These are phyloP conservation scores for Parnassius apollo DNA, from an alignment of 2,888 invertebrate species.

Conservation along the genomic window DNA sequence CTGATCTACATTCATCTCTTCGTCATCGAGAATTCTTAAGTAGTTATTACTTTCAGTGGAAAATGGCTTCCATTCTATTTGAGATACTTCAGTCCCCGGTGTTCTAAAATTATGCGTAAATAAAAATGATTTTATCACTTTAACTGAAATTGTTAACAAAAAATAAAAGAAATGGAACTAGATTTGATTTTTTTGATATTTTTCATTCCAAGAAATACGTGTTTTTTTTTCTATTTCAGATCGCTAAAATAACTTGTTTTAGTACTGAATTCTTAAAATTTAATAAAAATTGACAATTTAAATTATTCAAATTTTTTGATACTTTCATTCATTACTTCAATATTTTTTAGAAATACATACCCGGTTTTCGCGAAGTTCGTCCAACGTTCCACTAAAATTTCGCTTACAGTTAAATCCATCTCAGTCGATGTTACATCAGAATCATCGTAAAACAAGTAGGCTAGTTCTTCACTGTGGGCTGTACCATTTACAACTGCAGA, in stretches of 20 bases:
- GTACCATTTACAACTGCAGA: conserved; percentile 50
- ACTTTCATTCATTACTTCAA: no score
- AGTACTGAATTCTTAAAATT: no score
- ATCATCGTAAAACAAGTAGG: conserved; percentile 54
- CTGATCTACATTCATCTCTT: conserved; percentile 40
- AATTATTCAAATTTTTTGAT: no score
- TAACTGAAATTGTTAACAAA: not conserved
- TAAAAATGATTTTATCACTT: conserved; percentile 14
- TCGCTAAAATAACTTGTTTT: no score
- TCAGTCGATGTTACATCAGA: conserved; percentile 30
- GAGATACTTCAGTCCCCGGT: conserved; percentile 53
- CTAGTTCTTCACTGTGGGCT: conserved; percentile 65
- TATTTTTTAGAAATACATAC: conserved; percentile 42
- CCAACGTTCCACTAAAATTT: conserved; percentile 66
- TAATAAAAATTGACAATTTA: no score
- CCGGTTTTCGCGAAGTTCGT: conserved; percentile 66
- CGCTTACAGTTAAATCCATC: conserved; percentile 49
- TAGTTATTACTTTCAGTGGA: conserved; percentile 39
- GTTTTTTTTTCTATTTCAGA: no score
- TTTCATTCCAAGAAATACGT: no score
- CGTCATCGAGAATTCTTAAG: conserved; percentile 48
- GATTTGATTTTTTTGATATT: not conserved
- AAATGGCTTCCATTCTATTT: conserved; percentile 52
- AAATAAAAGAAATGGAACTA: conserved; percentile 2
- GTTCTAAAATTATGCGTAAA: conserved; percentile 43